Percentiles rank a stretch among this genome's conserved stretches.
These are phyloP conservation scores for Sus cebifrons DNA, from an alignment of 2,797 vertebrate genomes.

Conservation along the genomic window DNA sequence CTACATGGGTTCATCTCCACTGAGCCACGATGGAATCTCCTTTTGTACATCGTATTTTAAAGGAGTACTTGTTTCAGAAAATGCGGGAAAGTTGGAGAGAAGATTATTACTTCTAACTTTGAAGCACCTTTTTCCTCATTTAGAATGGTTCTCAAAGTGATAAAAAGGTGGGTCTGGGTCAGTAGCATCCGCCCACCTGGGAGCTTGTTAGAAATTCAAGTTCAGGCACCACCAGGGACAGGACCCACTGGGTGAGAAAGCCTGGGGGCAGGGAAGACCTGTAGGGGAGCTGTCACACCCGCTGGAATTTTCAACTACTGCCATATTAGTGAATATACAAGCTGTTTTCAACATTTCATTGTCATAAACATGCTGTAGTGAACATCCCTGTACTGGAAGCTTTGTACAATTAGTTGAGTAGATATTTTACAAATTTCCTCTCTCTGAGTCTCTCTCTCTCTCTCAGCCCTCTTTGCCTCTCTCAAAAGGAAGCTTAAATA, in stretches of 20 bases:
- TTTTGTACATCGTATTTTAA: neutral
- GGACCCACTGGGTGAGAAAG: neutral
- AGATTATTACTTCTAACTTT: neutral
- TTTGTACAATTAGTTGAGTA: neutral
- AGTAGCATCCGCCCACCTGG: no score
- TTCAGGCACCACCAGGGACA: neutral
- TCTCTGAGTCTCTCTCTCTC: neutral
- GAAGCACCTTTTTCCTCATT: neutral
- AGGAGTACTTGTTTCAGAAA: neutral
- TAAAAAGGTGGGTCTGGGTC: rapidly evolving
- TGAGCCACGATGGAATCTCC: no score
- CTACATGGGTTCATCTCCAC: no score
- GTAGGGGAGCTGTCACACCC: neutral
- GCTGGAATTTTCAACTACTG: neutral
- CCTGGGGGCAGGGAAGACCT: neutral
- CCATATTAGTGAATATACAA: no score
- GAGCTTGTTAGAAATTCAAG: neutral
- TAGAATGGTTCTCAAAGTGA: neutral
- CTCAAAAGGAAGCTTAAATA: neutral
- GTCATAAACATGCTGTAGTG: neutral
- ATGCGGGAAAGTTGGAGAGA: neutral
- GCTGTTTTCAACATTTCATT: neutral
- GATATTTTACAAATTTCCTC: neutral
- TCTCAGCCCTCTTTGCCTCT: neutral
- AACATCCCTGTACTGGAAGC: neutral